Base-by-base conservation (phyloP, 1,140 invertebrate genomes). In the Scaptomyza graminum region DNA sequence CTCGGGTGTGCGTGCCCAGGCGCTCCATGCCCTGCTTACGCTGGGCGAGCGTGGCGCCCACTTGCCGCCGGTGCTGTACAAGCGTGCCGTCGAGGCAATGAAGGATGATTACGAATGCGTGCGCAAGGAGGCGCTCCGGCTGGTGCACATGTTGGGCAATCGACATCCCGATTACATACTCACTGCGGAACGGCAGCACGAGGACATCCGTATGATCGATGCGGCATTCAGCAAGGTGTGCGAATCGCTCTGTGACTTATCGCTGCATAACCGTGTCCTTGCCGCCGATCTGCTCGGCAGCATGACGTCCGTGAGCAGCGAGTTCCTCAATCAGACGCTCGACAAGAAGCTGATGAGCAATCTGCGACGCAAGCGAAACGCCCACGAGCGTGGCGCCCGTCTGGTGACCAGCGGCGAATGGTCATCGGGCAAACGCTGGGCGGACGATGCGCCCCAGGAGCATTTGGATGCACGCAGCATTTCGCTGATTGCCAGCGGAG, bases 281-380 rank as follows among this genome's bases (percentile, higher is more conserved):
- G 96, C 97, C 1, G 96, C 96, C 79, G 94, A 95, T 15, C 92
- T 97, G 57, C 92, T 99, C 39, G 98, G 98, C 8, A 94, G 95
- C 31, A 97, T 99, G 93, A 95, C 95, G 61, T 94, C 94, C 55
- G 98, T 99, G 4, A 97, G 97, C 60, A 94, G 96, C 47, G 94
- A 95, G 64, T 99, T 99, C 92, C 93, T 99, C 34, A 95, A 98
- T 81, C 99, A 99, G 93, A 99, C 99, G 0, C 92, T 99, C 2
- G 98, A 99, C 90, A 99, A 99, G 92, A 99, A 99, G 90, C 93
- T 99, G n/a, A 99, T 99, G 96, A 98, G 95, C 70, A 98, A 97
- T 92, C 97, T 97, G 95, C 97, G 95, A 90, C 93, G 94, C 50
- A 96, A 95, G 91, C 93, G 94, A 31, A 96, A 96, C n/a, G 96